phyloP scores from a whole-genome alignment of 2,888 invertebrate genomes.

The Eupithecia centaureata region DNA sequence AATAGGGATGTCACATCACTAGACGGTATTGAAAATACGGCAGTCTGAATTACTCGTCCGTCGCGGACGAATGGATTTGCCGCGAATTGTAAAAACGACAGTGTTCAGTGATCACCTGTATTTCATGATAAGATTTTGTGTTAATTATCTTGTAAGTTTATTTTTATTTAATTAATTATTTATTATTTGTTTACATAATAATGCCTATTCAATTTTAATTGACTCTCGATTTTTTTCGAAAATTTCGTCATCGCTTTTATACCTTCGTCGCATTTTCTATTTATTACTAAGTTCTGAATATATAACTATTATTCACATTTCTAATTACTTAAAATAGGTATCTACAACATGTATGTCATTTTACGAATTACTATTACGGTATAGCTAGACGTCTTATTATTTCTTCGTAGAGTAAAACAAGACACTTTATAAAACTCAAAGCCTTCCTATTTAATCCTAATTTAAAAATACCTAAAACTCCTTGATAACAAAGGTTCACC shows the following conservation, averaged over 20 bases:
- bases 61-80: conserved; percentile 62
- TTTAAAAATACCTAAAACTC: not conserved
- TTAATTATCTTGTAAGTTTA: conserved; percentile 23
- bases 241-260: not conserved
- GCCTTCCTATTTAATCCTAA: not conserved
- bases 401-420: not conserved
- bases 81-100: conserved; percentile 51
- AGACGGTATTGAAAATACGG: conserved; percentile 56
- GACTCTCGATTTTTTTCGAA: not conserved
- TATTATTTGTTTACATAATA: not conserved
- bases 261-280: not conserved
- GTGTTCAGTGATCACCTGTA: conserved; percentile 21
- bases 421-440: not conserved
- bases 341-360: not conserved
- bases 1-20: conserved; percentile 56
- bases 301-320: not conserved
- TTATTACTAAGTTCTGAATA: not conserved
- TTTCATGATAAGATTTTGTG: conserved; percentile 4
- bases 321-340: not conserved
- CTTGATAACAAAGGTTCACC: not conserved
- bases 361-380: not conserved
- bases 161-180: not conserved
- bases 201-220: not conserved
- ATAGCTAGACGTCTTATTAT: not conserved
- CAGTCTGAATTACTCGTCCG: conserved; percentile 68